Base-by-base conservation (phyloP, 2,113 vertebrate genomes). In the Rhabdornis inornatus region DNA sequence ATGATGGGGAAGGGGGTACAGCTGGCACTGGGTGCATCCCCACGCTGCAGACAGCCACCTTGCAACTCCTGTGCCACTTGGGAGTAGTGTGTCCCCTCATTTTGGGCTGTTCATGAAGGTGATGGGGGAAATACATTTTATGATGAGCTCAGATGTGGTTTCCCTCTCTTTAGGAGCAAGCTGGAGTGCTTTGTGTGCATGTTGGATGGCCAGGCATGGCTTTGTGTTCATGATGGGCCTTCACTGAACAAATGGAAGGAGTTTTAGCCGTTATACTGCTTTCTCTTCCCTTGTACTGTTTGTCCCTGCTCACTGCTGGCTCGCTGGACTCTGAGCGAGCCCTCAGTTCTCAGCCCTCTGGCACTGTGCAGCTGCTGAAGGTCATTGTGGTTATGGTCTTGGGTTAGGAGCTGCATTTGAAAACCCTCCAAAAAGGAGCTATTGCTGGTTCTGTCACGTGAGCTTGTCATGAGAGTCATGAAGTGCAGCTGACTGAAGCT, bases 381-480 rank as follows among this genome's bases (percentile, higher is more conserved):
- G 82, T 85, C 92, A n/a, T 21, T 72, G 66, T 94, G 50, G 88
- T 88, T 94, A 31, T 2, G 4, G 79, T 49, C 59, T 85, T 76
- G 66, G 25, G 45, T 93, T 93, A 87, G 78, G 79, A 94, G 74
- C 76, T 89, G 72, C 40, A 9, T 92, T 82, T 75, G 81, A 87
- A 87, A 87, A 72, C 44, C 59, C 83, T 80, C 37, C 69, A 45
- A 57, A 87, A 91, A 85, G 72, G 57, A 92, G 57, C 69, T 87
- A 19, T 92, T 76, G 66, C 77, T 4, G 15, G 6, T 89, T 84
- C 40, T 94, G 81, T 84, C 84, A 61, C 10, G 9, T 95, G 91
- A 92, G 78, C 61, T 53, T 91, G 70, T 89, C 84, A 42, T 59
- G 80, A 78, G 91, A 94, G 39, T 91, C 89, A 75, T 50, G 57